Percentiles rank a stretch among this genome's conserved stretches.
phyloP scores from a whole-genome alignment of 2,797 vertebrate species.

The Oryzias dopingdopingensis region DNA sequence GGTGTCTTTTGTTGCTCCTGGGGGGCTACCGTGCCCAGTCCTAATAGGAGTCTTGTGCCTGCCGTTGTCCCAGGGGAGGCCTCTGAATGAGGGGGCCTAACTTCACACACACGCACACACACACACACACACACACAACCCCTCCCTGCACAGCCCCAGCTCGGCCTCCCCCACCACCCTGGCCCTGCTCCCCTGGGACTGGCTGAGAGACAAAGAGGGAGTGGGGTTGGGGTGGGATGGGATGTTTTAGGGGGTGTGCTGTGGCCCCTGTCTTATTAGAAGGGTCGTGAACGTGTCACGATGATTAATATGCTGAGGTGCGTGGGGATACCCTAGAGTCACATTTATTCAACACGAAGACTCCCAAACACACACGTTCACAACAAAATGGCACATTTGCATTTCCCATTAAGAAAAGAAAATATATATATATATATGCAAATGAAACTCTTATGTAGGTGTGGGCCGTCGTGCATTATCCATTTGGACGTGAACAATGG shows the following conservation, averaged over 20 bases:
- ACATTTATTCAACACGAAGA: conserved; percentile 80
- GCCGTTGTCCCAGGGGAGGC: conserved; percentile 78
- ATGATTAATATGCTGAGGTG: conserved; percentile 88
- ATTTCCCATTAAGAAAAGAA: conserved; percentile 84
- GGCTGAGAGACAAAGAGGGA: conserved; percentile 83
- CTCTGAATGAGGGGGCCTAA: conserved; percentile 83
- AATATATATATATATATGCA: conserved; percentile 84
- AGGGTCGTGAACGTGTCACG: conserved; percentile 87
- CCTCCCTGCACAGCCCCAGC: conserved; percentile 64
- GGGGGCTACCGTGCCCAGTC: conserved; percentile 76
- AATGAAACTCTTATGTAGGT: conserved; percentile 74
- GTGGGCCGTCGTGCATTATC: conserved; percentile 70
- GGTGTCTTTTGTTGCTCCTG: conserved; percentile 81
- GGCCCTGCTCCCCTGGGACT: conserved; percentile 73
- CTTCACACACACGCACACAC: conserved; percentile 70
- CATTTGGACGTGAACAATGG: conserved; percentile 75
- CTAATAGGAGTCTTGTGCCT: conserved; percentile 86
- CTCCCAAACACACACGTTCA: conserved; percentile 75
- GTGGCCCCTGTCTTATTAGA: conserved; percentile 88
- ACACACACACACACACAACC: conserved; percentile 35
- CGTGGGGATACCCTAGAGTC: conserved; percentile 83
- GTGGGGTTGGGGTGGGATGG: conserved; percentile 74
- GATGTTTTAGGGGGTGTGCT: conserved; percentile 78
- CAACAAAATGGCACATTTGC: conserved; percentile 83
- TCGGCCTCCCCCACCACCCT: conserved; percentile 74